Percentiles rank a stretch among this genome's conserved stretches.
phyloP scores from a whole-genome alignment of 1,140 invertebrate species.

The Eciton burchellii region DNA sequence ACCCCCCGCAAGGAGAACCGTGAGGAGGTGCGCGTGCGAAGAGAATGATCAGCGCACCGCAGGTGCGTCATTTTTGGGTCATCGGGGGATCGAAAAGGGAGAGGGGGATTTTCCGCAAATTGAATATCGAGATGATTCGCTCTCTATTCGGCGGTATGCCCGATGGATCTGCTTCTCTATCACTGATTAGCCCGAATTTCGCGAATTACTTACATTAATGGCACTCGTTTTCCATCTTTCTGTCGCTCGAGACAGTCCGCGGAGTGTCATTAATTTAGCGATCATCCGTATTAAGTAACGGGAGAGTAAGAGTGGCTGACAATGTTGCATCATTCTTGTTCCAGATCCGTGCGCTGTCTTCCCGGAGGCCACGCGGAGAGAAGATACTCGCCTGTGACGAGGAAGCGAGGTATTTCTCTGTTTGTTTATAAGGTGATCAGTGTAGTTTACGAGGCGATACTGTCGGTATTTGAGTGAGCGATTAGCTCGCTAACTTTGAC shows the following conservation, averaged over 20 bases:
- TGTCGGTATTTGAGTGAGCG: too few relatives aligned
- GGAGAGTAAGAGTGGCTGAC: not conserved
- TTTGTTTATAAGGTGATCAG: too few relatives aligned
- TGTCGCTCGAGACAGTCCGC: not conserved
- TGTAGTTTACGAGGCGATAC: too few relatives aligned
- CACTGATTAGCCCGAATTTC: not conserved
- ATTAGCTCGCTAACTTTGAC: too few relatives aligned
- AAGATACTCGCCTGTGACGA: not conserved
- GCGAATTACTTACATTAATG: not conserved
- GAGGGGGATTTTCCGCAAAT: slow-evolving; percentile 10
- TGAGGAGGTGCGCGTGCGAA: not conserved
- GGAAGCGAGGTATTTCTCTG: not conserved
- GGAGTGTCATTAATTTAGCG: not conserved
- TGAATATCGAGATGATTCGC: slow-evolving; percentile 4
- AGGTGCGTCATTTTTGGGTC: slow-evolving; percentile 32
- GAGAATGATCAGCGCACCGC: slow-evolving; percentile 45
- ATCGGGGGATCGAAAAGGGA: not conserved
- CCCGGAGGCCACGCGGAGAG: too few relatives aligned
- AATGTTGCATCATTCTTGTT: not conserved
- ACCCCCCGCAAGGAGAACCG: not conserved
- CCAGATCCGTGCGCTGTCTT: slow-evolving; percentile 3
- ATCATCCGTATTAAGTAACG: not conserved
- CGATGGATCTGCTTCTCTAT: not conserved
- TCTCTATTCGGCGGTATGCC: not conserved
- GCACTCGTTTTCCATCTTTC: not conserved